phyloP scores from a whole-genome alignment of 2,888 invertebrate species.

The Sphaeridia pumilis region DNA sequence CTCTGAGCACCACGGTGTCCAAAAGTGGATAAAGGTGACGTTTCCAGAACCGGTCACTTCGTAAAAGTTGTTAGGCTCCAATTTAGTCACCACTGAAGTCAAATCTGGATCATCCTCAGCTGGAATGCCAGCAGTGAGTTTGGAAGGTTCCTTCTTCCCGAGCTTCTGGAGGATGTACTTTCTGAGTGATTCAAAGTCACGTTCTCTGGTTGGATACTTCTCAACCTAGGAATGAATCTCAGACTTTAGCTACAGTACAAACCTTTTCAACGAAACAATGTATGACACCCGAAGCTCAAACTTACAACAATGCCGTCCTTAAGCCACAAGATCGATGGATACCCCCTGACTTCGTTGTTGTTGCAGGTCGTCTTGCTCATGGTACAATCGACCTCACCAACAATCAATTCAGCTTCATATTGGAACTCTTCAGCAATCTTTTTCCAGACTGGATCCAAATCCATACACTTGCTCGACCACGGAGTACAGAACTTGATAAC shows the following conservation, averaged over 20 bases:
- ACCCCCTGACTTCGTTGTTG: conserved; percentile 70
- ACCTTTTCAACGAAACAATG: neutral
- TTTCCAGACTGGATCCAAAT: conserved; percentile 73
- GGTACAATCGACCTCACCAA: conserved; percentile 77
- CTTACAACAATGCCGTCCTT: conserved; percentile 67
- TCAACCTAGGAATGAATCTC: conserved; percentile 51
- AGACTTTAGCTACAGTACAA: no score
- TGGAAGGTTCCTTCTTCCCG: conserved; percentile 39
- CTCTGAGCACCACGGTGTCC: conserved; percentile 60
- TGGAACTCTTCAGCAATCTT: conserved; percentile 53
- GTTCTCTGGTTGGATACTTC: conserved; percentile 43
- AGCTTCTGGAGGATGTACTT: conserved; percentile 60
- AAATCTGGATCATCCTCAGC: conserved; percentile 22
- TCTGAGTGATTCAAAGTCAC: conserved; percentile 57
- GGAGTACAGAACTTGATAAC: conserved; percentile 88
- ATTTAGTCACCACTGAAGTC: conserved; percentile 47
- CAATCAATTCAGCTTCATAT: conserved; percentile 49
- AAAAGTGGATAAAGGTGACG: conserved; percentile 70
- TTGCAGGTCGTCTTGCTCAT: conserved; percentile 60
- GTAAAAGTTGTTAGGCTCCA: conserved; percentile 61
- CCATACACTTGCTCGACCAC: conserved; percentile 56
- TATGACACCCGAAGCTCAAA: no score
- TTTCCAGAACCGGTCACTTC: conserved; percentile 55
- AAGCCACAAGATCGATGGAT: conserved; percentile 78
- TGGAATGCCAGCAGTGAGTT: conserved; percentile 37